A percentile compares a stretch with the other conserved stretches of the same genome.
These are phyloP conservation scores for Asteroscopus sphinx DNA, from an alignment of 2,888 invertebrate species.

Conservation along the genomic window DNA sequence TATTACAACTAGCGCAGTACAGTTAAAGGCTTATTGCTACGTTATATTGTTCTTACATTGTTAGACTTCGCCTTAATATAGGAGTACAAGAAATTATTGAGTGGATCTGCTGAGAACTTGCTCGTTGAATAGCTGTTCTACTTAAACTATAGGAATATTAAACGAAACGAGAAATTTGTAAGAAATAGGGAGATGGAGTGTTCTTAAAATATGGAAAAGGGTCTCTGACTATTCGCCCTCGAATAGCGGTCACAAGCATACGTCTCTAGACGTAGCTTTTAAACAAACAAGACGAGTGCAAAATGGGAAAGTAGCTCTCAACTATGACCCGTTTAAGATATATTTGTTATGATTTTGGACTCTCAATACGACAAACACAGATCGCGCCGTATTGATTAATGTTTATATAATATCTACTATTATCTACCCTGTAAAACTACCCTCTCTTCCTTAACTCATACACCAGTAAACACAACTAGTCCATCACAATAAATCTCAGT, in stretches of 20 bases:
- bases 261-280: conserved; percentile 3
- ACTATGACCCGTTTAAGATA: too few relatives aligned
- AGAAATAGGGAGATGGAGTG: too few relatives aligned
- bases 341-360: too few relatives aligned
- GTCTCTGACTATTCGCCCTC: neutral
- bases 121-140: too few relatives aligned
- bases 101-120: too few relatives aligned
- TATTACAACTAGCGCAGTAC: conserved; percentile 38
- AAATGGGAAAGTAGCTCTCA: neutral
- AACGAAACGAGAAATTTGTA: too few relatives aligned
- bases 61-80: neutral
- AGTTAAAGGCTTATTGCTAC: conserved; percentile 30
- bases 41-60: conserved; percentile 19
- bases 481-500: conserved; percentile 36
- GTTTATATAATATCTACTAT: neutral
- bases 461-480: conserved; percentile 10
- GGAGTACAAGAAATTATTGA: neutral
- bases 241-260: conserved; percentile 14
- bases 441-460: neutral
- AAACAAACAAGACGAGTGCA: neutral
- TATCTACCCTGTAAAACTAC: neutral
- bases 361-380: too few relatives aligned
- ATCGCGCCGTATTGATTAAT: neutral
- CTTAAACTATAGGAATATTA: too few relatives aligned
- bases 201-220: too few relatives aligned